Conservation (phyloP, 2,113 vertebrate genomes). For the Argyrosomus japonicus region DNA sequence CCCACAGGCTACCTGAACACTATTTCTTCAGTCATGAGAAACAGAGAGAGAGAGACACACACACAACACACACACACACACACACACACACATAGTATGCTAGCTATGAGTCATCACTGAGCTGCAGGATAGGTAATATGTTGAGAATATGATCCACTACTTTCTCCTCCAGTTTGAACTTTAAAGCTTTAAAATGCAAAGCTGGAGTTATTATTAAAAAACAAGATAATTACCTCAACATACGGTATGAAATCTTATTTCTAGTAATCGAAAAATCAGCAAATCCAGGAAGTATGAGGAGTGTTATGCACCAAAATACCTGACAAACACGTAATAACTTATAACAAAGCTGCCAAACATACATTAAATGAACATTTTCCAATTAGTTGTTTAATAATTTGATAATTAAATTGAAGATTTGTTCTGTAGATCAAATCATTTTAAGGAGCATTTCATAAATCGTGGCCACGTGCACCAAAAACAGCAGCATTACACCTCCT, state of each 20-base stretch:
- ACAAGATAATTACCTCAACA: neutral
- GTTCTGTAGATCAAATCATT: too few relatives aligned
- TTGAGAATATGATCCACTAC: neutral
- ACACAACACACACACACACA: too few relatives aligned
- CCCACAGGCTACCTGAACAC: conserved; percentile 23
- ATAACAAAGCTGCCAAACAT: neutral
- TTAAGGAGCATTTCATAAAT: too few relatives aligned
- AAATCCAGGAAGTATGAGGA: neutral
- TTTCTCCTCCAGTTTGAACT: neutral
- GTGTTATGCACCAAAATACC: too few relatives aligned
- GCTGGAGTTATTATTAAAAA: neutral
- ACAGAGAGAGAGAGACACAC: neutral
- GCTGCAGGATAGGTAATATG: conserved; percentile 2
- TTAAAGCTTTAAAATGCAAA: conserved; percentile 9
- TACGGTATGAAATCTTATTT: neutral
- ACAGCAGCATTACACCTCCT: too few relatives aligned
- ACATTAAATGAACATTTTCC: too few relatives aligned
- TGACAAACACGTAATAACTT: neutral
- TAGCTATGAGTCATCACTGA: conserved; percentile 53
- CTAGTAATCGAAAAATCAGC: neutral
- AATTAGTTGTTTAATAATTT: neutral
- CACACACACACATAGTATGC: neutral
- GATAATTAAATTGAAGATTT: neutral
- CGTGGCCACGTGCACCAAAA: too few relatives aligned
- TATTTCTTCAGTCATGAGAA: conserved; percentile 19